Base-by-base conservation (phyloP, 2,113 vertebrate species). In the Hoplias malabaricus region DNA sequence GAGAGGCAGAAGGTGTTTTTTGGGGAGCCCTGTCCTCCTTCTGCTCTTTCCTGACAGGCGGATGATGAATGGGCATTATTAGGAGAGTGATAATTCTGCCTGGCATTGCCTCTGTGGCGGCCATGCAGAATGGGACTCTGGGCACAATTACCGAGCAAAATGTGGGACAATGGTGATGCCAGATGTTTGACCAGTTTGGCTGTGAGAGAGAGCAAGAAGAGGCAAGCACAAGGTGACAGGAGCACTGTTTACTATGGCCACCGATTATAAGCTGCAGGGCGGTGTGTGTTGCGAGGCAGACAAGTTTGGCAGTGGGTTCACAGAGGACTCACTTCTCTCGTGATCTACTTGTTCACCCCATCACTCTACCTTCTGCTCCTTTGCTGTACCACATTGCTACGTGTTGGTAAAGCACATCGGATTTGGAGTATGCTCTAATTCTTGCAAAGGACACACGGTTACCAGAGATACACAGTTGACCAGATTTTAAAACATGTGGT, bases 41-140 rank as follows among this genome's bases (percentile, higher is more conserved):
- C 65, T 80, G 62, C 69, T 68, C 56, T 68, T 9, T 69, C 3
- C 2, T 93, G 90, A 90, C 91, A 91, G 86, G 76, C 80, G 69
- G 83, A 91, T 92, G 92, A 93, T 92, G 83, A 90, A 92, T 92
- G 89, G 82, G 71, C 78, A 84, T 89, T 86, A 89, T 91, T 87
- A 87, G 82, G 56, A 85, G 76, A 86, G 84, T 85, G 88, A 90
- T 89, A 89, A 88, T 81, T 83, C 75, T 61, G 74, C 46, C 67
- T 89, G 83, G 77, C 79, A 78, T 71, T 72, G 54, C 77, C 66
- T 73, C 62, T 80, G 73, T 7, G 36, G 48, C 38, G 31, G 74
- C 38, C 42, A 78, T 80, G 77, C 85, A 77, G 85, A 84, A 84
- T 86, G 76, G 83, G 14, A 87, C 86, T 73, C 83, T 80, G 84